Base-by-base conservation (phyloP, 2,888 invertebrate genomes). In the Cephalotes varians region DNA sequence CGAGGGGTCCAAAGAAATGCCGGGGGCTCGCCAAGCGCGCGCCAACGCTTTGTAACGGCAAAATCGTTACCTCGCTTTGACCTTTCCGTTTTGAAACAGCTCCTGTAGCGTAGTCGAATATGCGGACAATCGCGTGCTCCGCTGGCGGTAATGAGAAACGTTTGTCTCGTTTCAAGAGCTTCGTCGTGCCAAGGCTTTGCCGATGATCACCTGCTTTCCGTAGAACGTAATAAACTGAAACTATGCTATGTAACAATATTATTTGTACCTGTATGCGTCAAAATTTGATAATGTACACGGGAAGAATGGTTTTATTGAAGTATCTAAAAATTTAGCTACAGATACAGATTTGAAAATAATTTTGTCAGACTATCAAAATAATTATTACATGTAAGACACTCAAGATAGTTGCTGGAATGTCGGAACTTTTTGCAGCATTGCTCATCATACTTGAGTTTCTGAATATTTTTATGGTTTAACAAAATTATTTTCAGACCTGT, bases 41-140 rank as follows among this genome's bases (percentile, higher is more conserved):
- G 81, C 65, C 67, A 64, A 31, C 69, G 83, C 82, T 85, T 88
- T 86, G 81, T 84, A 83, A 74, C 79, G 83, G 47, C 83, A 74
- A 87, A 85, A 88, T 81, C 82, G 86, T 91, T 87, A 86, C 85
- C 87, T 81, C 86, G 69, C 84, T 85, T 91, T 85, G 80, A 87
- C 83, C 72, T 49, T 80, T 65, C 44, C 28, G 18, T 28, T 65
- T 64, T 69, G 60, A 10, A 81, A 74, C 69, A 21, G 51, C 74
- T 79, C 69, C 84, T 25, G 72, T 62, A 72, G 73, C 73, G 44
- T n/a, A n/a, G n/a, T 31, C 44, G 81, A 84, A 82, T 87, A 64
- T 86, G 83, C 25, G 67, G 64, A 86, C 89, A 90, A 89, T 90
- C 79, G 85, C 72, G 69, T 51, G 77, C 85, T 58, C 89, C 83